Evolutionary conservation across 2,888 invertebrate genomes (phyloP).

Genomic region (Apodemia hepburni): DNA sequence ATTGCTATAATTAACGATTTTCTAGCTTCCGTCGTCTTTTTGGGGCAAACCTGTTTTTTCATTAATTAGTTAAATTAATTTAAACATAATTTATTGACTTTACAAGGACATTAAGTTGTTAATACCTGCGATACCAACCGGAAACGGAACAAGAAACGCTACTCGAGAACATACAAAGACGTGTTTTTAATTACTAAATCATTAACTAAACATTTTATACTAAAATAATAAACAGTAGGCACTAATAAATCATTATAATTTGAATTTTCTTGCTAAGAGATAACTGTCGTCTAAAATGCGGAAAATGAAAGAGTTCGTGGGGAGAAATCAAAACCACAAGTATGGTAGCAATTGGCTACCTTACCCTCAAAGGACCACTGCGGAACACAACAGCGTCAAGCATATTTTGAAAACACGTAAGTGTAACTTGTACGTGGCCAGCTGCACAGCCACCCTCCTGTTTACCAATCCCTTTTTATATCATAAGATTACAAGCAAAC

Average conservation of each 20-base stretch:
- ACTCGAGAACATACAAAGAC: constrained; percentile 46
- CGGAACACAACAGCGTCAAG: too few species aligned
- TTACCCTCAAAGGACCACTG: too few species aligned
- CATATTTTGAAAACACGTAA: too few species aligned
- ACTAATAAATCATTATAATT: neutral
- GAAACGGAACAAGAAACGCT: constrained; percentile 27
- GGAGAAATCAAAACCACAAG: too few species aligned
- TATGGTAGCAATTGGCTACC: too few species aligned
- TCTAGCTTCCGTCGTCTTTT: constrained; percentile 10
- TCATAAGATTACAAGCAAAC: too few species aligned
- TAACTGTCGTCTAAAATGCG: neutral
- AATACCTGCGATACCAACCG: neutral
- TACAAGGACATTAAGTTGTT: constrained; percentile 3
- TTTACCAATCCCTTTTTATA: too few species aligned
- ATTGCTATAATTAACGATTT: constrained; percentile 7
- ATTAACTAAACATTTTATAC: constrained; percentile 32
- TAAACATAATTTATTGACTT: neutral
- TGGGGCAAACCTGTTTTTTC: neutral
- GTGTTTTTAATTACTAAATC: constrained; percentile 40
- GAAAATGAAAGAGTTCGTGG: too few species aligned
- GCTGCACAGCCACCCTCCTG: too few species aligned
- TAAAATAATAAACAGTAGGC: constrained; percentile 7
- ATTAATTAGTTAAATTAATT: constrained; percentile 7
- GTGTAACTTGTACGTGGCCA: too few species aligned
- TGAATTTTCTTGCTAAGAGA: constrained; percentile 1